phyloP scores from a whole-genome alignment of 2,888 invertebrate species.

The Drosophila cyrtoloma region DNA sequence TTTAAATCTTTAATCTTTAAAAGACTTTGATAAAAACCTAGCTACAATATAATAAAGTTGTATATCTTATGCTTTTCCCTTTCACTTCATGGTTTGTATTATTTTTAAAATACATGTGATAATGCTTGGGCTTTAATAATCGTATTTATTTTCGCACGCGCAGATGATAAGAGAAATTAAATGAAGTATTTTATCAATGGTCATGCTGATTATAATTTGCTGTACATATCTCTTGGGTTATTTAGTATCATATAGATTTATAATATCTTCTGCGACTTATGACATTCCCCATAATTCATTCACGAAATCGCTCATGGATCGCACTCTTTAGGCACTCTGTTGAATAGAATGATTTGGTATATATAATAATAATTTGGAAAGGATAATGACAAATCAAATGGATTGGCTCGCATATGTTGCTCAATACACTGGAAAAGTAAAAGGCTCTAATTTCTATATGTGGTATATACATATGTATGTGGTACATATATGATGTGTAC shows the following conservation, averaged over 20 bases:
- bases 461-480: constrained; percentile 10
- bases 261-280: neutral
- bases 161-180: constrained; percentile 21
- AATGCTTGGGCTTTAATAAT: constrained; percentile 21
- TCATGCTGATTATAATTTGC: constrained; percentile 25
- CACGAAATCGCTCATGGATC: constrained; percentile 14
- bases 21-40: neutral
- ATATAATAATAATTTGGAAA: constrained; percentile 23
- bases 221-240: constrained; percentile 25
- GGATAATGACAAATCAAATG: constrained; percentile 50
- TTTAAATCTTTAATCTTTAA: neutral
- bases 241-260: constrained; percentile 1
- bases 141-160: constrained; percentile 30
- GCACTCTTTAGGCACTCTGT: constrained; percentile 22
- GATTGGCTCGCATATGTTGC: constrained; percentile 41
- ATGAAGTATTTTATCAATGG: constrained; percentile 37
- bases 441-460: constrained; percentile 17
- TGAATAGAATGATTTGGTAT: constrained; percentile 9
- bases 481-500: constrained; percentile 33
- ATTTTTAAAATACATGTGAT: constrained; percentile 27
- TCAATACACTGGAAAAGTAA: constrained; percentile 35
- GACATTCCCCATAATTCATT: constrained; percentile 9
- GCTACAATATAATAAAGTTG: neutral
- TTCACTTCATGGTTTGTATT: constrained; percentile 3
- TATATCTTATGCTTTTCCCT: neutral